Evolutionary conservation across 1,140 invertebrate species (phyloP).

Genomic region (Gonioctena quinquepunctata): DNA sequence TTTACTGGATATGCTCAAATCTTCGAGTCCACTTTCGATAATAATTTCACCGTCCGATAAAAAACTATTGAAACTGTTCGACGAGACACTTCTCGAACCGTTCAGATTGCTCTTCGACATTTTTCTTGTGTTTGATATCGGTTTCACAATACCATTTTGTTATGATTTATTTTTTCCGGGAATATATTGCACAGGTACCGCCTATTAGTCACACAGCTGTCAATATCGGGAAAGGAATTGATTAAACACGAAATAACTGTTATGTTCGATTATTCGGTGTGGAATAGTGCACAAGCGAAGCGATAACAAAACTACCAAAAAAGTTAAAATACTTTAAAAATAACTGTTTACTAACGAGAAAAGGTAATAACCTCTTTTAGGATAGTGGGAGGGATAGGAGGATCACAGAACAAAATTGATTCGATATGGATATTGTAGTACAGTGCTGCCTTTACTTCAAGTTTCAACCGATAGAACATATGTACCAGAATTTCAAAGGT

Average conservation of each 20-base stretch:
- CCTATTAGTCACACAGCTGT: constrained; percentile 27
- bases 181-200: constrained; percentile 19
- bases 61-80: constrained; percentile 51
- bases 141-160: constrained; percentile 15
- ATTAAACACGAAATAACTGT: not conserved
- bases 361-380: constrained; percentile 51
- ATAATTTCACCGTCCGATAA: constrained; percentile 50
- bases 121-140: constrained; percentile 1
- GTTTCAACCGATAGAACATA: no score
- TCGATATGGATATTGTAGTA: no score
- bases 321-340: constrained; percentile 37
- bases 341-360: constrained; percentile 49
- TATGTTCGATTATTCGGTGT: not conserved
- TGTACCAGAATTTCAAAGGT: no score
- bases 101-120: constrained; percentile 52
- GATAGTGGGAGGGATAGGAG: constrained; percentile 43
- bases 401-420: no score
- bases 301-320: constrained; percentile 17
- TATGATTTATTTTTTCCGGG: not conserved
- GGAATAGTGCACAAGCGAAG: not conserved
- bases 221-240: not conserved
- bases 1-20: constrained; percentile 33
- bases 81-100: constrained; percentile 52
- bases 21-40: constrained; percentile 49
- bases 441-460: no score